Evolutionary conservation across 35 echinoderm and acorn worm species (phyloP).

Genomic region (Stichopus chloronotus): DNA sequence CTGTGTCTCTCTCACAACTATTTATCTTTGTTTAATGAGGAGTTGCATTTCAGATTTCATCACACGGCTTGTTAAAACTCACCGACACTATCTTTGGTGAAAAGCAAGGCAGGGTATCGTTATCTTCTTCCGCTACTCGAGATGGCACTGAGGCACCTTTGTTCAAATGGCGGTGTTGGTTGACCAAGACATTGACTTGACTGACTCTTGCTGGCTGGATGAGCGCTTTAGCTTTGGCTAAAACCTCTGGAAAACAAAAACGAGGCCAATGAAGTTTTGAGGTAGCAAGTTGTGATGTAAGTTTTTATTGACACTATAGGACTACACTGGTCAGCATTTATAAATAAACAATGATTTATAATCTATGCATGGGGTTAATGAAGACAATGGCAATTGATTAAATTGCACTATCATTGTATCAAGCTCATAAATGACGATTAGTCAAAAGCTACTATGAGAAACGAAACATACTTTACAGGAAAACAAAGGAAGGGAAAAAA

Average conservation of each 20-base stretch:
- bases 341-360: no score
- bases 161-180: neutral
- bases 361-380: no score
- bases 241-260: conserved; percentile 13
- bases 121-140: neutral
- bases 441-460: no score
- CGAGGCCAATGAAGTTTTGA: neutral
- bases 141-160: conserved; percentile 2
- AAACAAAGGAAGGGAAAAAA: no score
- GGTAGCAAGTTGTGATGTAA: neutral
- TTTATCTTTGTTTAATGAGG: no score
- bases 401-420: no score
- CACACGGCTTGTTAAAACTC: neutral
- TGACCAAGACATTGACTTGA: neutral
- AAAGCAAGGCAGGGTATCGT: neutral
- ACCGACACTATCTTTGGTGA: neutral
- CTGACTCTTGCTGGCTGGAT: neutral
- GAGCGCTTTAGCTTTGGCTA: conserved; percentile 5
- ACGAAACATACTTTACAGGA: no score
- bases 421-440: no score
- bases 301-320: neutral
- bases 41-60: no score
- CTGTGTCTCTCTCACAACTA: no score
- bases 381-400: no score
- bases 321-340: no score